Base-by-base conservation (phyloP, 2,113 vertebrate species). In the Plecturocebus donacophilus region DNA sequence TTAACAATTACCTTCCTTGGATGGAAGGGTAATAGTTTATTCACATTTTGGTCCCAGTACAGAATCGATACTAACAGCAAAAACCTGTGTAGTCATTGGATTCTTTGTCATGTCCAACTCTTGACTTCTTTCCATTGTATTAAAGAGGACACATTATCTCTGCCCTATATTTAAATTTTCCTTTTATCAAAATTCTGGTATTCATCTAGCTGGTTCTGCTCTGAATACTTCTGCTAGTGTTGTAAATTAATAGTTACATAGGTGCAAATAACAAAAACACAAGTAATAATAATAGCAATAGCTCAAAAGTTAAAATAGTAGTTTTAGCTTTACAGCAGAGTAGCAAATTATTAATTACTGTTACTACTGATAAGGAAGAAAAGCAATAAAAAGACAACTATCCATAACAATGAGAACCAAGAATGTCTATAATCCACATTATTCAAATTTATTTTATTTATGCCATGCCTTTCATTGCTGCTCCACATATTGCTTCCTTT, bases 1-100 rank as follows among this genome's bases (percentile, higher is more conserved):
- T 94, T 89, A 95, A 64, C 42, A 92, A 82, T 95, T 81, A 81
- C 70, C 35, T 96, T 96, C 13, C 38, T 91, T 83, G 61, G 47
- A 80, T 84, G n/a, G 87, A 86, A 68, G 95, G 61, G 10, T 77
- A 23, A 71, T 90, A 90, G 56, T 92, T 97, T 90, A 75, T 91
- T 49, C 23, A 80, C 54, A 68, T 91, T 47, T n/a, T 56, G 17
- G 27, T 66, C 58, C 71, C 35, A 58, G 73, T 5, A 38, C 32
- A 82, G 79, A 93, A 95, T 92, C 6, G 0, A 35, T 87, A 30
- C 5, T 61, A 96, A 87, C 23, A 83, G 35, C 10, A 71, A 87
- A 73, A 82, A 77, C 10, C 30, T 54, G 77, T 32, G 35, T 71
- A 54, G 19, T 82, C 38, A 47, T 58, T 75, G 20, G 38, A 56